Percentiles rank a stretch among this genome's conserved stretches.
phyloP scores from a whole-genome alignment of 2,113 vertebrate species.

The Suncus etruscus region DNA sequence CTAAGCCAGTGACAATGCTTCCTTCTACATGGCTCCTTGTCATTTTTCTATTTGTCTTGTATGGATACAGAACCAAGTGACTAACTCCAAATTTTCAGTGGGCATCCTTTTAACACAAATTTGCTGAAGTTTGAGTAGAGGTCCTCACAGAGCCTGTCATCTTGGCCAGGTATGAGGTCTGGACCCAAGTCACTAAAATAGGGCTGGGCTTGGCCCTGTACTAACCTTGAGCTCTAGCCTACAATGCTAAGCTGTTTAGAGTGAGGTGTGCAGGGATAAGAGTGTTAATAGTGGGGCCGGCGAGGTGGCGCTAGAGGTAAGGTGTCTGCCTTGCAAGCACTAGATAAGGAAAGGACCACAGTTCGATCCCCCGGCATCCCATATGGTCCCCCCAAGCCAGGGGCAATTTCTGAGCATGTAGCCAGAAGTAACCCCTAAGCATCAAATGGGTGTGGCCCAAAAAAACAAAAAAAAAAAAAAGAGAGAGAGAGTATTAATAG shows the following conservation, averaged over 20 bases:
- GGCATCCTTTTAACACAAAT: neutral
- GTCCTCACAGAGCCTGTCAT: neutral
- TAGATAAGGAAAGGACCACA: no score
- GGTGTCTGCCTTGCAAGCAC: no score
- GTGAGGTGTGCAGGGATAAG: neutral
- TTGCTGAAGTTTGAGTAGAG: constrained; percentile 11
- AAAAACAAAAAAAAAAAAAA: no score
- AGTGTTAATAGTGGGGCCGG: neutral
- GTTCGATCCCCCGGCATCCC: no score
- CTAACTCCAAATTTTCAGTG: neutral
- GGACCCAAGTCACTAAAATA: neutral
- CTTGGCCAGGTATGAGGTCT: neutral
- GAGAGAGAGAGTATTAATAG: neutral
- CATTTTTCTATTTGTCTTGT: neutral
- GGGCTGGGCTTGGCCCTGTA: neutral
- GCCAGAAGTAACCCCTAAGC: no score
- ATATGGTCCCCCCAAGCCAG: no score
- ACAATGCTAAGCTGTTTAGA: neutral
- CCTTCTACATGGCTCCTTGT: neutral
- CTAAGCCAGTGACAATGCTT: neutral
- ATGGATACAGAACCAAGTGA: neutral
- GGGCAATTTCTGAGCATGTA: no score
- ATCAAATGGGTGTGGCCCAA: no score
- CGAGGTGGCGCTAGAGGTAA: no score
- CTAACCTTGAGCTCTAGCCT: neutral